phyloP scores from a whole-genome alignment of 1,140 invertebrate genomes.

The Drosophila tani region DNA sequence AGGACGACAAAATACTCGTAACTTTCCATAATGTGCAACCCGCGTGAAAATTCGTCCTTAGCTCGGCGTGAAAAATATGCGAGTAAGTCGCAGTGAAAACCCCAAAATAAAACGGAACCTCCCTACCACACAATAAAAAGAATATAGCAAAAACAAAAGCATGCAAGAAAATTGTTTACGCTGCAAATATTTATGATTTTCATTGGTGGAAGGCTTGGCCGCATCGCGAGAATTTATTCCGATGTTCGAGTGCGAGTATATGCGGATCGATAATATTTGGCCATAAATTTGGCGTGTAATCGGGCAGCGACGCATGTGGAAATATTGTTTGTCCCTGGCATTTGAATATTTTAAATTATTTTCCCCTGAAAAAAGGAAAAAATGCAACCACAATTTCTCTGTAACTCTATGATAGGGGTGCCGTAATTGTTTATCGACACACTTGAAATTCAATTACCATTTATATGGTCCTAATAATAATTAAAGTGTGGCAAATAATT shows the following conservation, averaged over 20 bases:
- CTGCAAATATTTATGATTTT: slow-evolving; percentile 76
- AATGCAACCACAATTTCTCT: neutral
- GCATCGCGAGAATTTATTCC: slow-evolving; percentile 55
- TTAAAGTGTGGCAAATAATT: slow-evolving; percentile 15
- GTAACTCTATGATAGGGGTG: too few relatives aligned
- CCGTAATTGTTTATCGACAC: slow-evolving; percentile 24
- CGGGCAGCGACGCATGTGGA: slow-evolving; percentile 38
- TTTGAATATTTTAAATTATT: slow-evolving; percentile 49
- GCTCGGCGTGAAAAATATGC: slow-evolving; percentile 53
- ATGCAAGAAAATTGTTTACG: slow-evolving; percentile 67
- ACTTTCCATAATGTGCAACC: slow-evolving; percentile 72
- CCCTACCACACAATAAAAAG: slow-evolving; percentile 9
- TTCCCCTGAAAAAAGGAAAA: neutral
- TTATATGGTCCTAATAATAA: slow-evolving; percentile 15
- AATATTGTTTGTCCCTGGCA: slow-evolving; percentile 34
- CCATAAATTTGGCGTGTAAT: slow-evolving; percentile 72
- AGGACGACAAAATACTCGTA: slow-evolving; percentile 33
- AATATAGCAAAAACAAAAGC: slow-evolving; percentile 17
- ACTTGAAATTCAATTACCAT: slow-evolving; percentile 41
- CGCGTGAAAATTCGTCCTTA: slow-evolving; percentile 80
- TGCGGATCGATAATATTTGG: slow-evolving; percentile 70
- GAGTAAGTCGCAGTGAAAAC: slow-evolving; percentile 38
- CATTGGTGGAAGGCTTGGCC: slow-evolving; percentile 41
- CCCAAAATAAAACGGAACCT: slow-evolving; percentile 34
- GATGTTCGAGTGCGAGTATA: slow-evolving; percentile 55